Conservation (phyloP, 2,113 vertebrate species). For the Ictidomys tridecemlineatus region DNA sequence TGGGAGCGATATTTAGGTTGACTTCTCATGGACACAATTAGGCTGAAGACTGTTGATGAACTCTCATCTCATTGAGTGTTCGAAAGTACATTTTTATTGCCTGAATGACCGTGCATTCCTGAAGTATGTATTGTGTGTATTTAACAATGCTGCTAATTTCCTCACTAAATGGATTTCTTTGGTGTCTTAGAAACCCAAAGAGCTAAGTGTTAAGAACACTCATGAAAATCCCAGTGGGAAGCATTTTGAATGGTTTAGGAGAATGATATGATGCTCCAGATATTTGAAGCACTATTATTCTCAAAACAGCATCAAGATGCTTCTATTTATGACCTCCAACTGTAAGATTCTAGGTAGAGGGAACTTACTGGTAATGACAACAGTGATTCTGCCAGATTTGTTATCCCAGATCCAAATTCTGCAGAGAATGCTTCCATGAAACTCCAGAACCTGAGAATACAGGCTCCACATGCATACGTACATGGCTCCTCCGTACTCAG, state of each 20-base stretch:
- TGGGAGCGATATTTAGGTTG: not conserved
- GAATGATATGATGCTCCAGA: not conserved
- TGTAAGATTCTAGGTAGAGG: not conserved
- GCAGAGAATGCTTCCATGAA: not conserved
- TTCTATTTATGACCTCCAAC: not conserved
- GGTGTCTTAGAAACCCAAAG: slow-evolving; percentile 32
- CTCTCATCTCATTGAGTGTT: slow-evolving; percentile 36
- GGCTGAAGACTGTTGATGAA: slow-evolving; percentile 28
- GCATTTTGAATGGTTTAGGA: slow-evolving; percentile 23
- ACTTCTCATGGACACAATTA: slow-evolving; percentile 44
- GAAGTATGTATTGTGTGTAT: not conserved
- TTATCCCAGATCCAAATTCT: not conserved
- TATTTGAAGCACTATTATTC: slow-evolving; percentile 48
- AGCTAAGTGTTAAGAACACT: slow-evolving; percentile 50
- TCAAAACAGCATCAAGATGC: not conserved
- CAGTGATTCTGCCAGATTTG: not conserved
- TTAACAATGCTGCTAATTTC: slow-evolving; percentile 61
- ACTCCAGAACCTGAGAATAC: not conserved
- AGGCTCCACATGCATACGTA: accelerated
- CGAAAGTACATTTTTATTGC: slow-evolving; percentile 59
- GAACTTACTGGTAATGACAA: not conserved
- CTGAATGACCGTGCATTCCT: slow-evolving; percentile 1
- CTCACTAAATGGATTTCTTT: slow-evolving; percentile 49
- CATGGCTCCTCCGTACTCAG: accelerated
- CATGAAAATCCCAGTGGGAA: slow-evolving; percentile 16